These are phyloP conservation scores for Champsocephalus gunnari DNA, from an alignment of 2,797 vertebrate genomes.

Conservation along the genomic window DNA sequence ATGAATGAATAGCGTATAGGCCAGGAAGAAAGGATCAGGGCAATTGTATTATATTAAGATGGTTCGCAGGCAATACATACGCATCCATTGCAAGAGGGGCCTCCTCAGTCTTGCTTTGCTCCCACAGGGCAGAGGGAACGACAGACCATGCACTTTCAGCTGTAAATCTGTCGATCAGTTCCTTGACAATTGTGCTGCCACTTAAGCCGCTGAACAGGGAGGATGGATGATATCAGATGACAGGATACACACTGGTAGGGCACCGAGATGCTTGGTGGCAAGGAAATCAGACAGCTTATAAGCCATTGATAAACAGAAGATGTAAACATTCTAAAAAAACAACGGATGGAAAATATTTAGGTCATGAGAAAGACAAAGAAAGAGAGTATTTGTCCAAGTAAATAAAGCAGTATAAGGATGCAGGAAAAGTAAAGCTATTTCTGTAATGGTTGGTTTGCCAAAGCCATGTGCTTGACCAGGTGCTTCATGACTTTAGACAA, in stretches of 20 bases:
- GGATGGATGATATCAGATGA: constrained; percentile 47
- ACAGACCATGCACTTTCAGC: constrained; percentile 32
- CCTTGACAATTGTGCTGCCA: constrained; percentile 45
- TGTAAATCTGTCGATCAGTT: constrained; percentile 59
- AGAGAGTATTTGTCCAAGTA: not conserved
- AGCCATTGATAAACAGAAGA: constrained; percentile 21
- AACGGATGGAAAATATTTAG: constrained; percentile 17
- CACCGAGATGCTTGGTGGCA: constrained; percentile 17
- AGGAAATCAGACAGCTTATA: constrained; percentile 32
- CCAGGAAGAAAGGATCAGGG: constrained; percentile 18
- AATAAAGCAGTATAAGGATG: constrained; percentile 17
- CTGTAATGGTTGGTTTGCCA: constrained; percentile 18
- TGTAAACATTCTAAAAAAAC: constrained; percentile 28
- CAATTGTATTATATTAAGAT: constrained; percentile 49
- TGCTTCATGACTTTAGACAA: not conserved
- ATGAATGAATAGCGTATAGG: constrained; percentile 55
- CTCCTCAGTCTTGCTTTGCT: constrained; percentile 25
- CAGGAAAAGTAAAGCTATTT: constrained; percentile 13
- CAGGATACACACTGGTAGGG: constrained; percentile 45
- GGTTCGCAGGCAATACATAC: constrained; percentile 42
- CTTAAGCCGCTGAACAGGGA: constrained; percentile 53
- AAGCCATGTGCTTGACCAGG: not conserved
- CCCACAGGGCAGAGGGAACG: constrained; percentile 18
- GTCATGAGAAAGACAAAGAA: not conserved
- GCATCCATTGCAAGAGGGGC: constrained; percentile 41